Base-by-base conservation (phyloP, 1,140 invertebrate species). In the Drosophila pallidifrons region DNA sequence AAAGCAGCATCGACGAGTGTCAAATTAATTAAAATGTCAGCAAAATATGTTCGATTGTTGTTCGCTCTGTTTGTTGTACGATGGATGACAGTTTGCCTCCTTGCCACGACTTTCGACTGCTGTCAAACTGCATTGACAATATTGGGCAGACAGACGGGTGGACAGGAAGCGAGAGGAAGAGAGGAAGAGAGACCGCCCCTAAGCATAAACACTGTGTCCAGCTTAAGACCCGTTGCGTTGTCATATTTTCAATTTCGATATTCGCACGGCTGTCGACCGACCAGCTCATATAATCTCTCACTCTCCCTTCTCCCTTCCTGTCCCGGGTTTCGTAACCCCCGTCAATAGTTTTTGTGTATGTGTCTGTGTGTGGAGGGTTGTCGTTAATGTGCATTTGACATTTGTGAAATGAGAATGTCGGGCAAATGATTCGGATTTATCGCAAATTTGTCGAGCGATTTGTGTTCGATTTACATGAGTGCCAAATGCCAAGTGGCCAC, bases 1-100 rank as follows among this genome's bases (percentile, higher is more conserved):
- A 5, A 38, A 38, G 32, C 32, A 38, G 8, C 35, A 38, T 64
- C 66, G 55, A 71, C 75, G 82, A 88, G 83, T 87, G 82, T 82
- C 77, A 88, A 91, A 91, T 91, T 91, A 91, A 91, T 91, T 91
- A 91, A 91, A 91, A 91, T 90, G 90, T 91, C 90, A 91, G 81
- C 86, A 77, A 91, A 91, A 91, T 91, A 85, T 91, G 90, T 91
- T 91, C 77, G 65, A 82, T 86, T 86, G 83, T 87, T 82, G 82
- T 85, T 61, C 41, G 66, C 38, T 25, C 15, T 38, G 35, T 20
- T 13, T 46, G 28, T 13, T 46, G 28, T 43, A 80, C 82, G 79
- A 79, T 79, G 78, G 77, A 71, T 81, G 79, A 75, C 72, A 75
- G 72, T 75, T 25, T 73, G 38, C 41, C 64, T 47, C 35, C 54